Percentiles rank a stretch among this genome's conserved stretches.
phyloP scores from a whole-genome alignment of 2,113 vertebrate genomes.

The Chaetorhynchus papuensis region DNA sequence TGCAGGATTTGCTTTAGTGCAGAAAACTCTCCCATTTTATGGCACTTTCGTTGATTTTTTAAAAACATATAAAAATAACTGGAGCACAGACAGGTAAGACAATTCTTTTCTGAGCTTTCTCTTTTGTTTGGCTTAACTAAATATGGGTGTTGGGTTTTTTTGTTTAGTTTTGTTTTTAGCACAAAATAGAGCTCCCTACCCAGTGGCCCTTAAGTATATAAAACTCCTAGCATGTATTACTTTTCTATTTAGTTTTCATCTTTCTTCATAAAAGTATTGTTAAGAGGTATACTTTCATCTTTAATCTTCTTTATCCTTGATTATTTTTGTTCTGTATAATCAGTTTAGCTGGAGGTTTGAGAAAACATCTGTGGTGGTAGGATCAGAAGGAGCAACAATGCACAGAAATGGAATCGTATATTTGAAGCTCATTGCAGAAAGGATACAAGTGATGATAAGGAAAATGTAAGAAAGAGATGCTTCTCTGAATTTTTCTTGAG shows the following conservation, averaged over 20 bases:
- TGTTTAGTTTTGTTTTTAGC: background rate
- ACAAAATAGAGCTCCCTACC: background rate
- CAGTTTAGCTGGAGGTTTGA: background rate
- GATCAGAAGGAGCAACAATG: background rate
- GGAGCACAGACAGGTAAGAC: background rate
- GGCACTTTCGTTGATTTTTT: background rate
- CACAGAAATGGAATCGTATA: background rate
- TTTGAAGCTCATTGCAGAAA: background rate
- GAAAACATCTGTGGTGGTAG: background rate
- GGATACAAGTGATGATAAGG: background rate
- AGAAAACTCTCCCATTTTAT: background rate
- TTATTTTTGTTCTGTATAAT: background rate
- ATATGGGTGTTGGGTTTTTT: background rate
- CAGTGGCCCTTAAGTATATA: background rate
- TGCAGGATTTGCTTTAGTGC: background rate
- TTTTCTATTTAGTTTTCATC: background rate
- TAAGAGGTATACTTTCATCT: background rate
- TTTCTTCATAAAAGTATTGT: background rate
- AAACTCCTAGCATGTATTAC: background rate
- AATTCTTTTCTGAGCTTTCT: background rate
- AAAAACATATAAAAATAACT: background rate
- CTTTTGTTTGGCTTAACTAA: background rate
- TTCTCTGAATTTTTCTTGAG: background rate
- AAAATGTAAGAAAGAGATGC: background rate
- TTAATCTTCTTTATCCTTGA: background rate